Percentiles rank a stretch among this genome's conserved stretches.
These are phyloP conservation scores for Nemoura dubitans DNA, from an alignment of 2,888 invertebrate genomes.

Conservation along the genomic window DNA sequence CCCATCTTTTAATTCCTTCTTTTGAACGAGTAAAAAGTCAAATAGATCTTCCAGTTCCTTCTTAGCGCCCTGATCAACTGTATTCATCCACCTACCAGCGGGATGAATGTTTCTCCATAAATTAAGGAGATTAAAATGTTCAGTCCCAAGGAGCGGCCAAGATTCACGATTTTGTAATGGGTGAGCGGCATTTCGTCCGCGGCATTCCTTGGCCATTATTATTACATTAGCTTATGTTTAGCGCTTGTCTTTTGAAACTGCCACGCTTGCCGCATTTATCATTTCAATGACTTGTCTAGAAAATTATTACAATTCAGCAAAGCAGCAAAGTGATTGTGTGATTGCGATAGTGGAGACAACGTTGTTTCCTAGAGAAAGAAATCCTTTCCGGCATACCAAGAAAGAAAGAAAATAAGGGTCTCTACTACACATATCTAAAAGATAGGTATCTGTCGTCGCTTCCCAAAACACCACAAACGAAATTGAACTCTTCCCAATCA, in stretches of 20 bases:
- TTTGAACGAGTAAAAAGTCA: background rate
- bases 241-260: background rate
- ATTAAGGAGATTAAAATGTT: slow-evolving; percentile 7
- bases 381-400: background rate
- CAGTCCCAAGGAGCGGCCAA: background rate
- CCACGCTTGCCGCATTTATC: background rate
- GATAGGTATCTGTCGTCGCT: background rate
- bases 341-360: background rate
- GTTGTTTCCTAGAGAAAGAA: background rate
- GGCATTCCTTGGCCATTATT: background rate
- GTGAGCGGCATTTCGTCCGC: background rate
- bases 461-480: background rate
- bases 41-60: background rate
- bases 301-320: background rate
- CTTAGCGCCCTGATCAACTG: background rate
- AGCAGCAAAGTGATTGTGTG: background rate
- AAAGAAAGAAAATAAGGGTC: slow-evolving; percentile 1
- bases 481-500: background rate
- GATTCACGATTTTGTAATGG: background rate
- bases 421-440: background rate
- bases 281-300: background rate
- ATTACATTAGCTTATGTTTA: background rate
- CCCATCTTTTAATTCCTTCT: background rate
- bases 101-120: slow-evolving; percentile 7
- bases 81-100: background rate